Evolutionary conservation across 2,888 invertebrate species (phyloP).

Genomic region (Lasioglossum calceatum): DNA sequence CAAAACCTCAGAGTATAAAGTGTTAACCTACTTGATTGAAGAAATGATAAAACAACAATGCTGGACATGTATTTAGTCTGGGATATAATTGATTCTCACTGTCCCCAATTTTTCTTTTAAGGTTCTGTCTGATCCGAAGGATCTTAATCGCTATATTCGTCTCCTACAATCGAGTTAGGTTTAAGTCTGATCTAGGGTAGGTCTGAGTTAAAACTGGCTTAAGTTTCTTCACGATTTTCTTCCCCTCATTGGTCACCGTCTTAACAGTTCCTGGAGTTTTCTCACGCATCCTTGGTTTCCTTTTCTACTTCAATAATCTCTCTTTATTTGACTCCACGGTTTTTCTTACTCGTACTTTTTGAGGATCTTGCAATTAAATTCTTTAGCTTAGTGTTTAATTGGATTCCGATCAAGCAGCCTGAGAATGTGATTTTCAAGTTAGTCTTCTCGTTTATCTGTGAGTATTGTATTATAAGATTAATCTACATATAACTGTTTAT

Average conservation of each 20-base stretch:
- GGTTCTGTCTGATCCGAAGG: background rate
- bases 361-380: background rate
- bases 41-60: background rate
- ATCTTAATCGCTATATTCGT: background rate
- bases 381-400: background rate
- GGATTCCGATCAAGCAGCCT: background rate
- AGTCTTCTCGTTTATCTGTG: no score
- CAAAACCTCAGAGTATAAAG: no score
- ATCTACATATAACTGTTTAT: background rate
- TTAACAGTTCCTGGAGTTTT: background rate
- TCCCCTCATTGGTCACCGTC: background rate
- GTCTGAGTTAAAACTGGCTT: background rate
- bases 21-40: background rate
- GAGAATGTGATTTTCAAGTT: background rate
- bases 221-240: background rate
- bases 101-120: background rate
- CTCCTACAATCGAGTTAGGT: background rate
- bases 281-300: background rate
- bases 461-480: background rate
- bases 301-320: conserved; percentile 2
- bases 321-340: background rate
- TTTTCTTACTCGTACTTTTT: background rate
- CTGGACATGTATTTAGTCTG: background rate
- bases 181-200: background rate
- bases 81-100: background rate